phyloP scores from a whole-genome alignment of 1,140 invertebrate genomes.

The Leptopilina clavipes region DNA sequence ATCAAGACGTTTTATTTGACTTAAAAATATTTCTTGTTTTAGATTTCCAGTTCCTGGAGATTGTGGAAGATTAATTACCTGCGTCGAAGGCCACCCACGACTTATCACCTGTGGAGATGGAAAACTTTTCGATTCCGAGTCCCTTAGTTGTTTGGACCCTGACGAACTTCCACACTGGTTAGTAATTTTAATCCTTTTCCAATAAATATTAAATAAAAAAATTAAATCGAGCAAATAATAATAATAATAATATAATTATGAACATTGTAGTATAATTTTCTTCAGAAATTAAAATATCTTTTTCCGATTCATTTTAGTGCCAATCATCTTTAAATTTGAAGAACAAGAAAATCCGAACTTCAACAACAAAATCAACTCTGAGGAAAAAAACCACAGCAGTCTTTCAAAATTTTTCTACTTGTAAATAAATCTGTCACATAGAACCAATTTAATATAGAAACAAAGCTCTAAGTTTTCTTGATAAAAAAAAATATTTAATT shows the following conservation, averaged over 20 bases:
- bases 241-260: too few relatives aligned
- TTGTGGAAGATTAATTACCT: conserved; percentile 89
- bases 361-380: conserved; percentile 40
- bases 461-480: conserved; percentile 15
- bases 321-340: conserved; percentile 40
- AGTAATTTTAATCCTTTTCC: neutral
- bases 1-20: conserved; percentile 19
- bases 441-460: neutral
- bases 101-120: conserved; percentile 90
- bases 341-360: neutral
- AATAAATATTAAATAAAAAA: too few relatives aligned
- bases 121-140: conserved; percentile 88
- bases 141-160: conserved; percentile 88
- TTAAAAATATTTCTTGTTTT: conserved; percentile 30
- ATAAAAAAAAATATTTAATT: conserved; percentile 28
- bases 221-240: too few relatives aligned
- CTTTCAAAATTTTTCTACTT: neutral
- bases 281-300: too few relatives aligned
- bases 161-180: conserved; percentile 83
- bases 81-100: conserved; percentile 89
- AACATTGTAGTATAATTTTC: neutral
- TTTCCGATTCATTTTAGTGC: conserved; percentile 48
- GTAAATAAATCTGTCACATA: conserved; percentile 2
- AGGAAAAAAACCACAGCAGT: conserved; percentile 18
- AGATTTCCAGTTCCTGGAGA: conserved; percentile 89